These are phyloP conservation scores for Polypterus senegalus DNA, from an alignment of 2,113 vertebrate genomes.

Conservation along the genomic window DNA sequence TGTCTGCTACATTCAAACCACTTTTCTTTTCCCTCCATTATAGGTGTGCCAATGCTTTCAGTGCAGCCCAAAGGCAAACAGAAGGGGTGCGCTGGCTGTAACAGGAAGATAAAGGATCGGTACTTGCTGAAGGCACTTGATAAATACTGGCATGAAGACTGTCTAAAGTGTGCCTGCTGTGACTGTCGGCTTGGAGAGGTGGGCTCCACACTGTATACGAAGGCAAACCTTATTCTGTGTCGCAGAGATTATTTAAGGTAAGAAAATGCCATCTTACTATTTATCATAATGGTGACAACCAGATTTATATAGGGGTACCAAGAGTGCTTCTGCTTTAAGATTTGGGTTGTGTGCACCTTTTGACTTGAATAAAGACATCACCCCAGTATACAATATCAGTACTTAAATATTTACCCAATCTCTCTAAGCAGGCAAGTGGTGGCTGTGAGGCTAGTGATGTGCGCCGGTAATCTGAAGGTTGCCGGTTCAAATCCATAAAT, in stretches of 20 bases:
- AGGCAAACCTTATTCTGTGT: constrained; percentile 98
- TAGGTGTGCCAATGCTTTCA: constrained; percentile 95
- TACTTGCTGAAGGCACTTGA: constrained; percentile 98
- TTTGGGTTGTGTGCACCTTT: too few relatives aligned
- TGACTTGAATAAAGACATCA: too few relatives aligned
- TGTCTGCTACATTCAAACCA: constrained; percentile 44
- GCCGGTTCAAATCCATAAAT: too few relatives aligned
- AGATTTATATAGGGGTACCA: neutral
- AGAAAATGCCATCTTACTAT: constrained; percentile 23
- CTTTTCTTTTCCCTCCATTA: constrained; percentile 51
- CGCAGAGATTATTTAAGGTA: constrained; percentile 98
- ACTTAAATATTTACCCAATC: too few relatives aligned
- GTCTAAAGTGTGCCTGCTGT: constrained; percentile 96
- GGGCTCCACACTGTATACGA: constrained; percentile 97
- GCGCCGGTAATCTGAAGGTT: too few relatives aligned
- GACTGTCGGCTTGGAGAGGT: constrained; percentile 97
- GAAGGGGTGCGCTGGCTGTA: constrained; percentile 97
- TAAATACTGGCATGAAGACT: constrained; percentile 99
- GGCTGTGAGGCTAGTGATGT: too few relatives aligned
- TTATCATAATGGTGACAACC: neutral
- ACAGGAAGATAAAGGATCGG: constrained; percentile 98
- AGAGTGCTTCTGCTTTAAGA: too few relatives aligned
- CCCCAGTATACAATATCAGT: too few relatives aligned
- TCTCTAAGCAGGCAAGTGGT: too few relatives aligned
- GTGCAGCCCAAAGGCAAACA: constrained; percentile 98